phyloP scores from a whole-genome alignment of 2,113 vertebrate genomes.

The Rhagologus leucostigma region DNA sequence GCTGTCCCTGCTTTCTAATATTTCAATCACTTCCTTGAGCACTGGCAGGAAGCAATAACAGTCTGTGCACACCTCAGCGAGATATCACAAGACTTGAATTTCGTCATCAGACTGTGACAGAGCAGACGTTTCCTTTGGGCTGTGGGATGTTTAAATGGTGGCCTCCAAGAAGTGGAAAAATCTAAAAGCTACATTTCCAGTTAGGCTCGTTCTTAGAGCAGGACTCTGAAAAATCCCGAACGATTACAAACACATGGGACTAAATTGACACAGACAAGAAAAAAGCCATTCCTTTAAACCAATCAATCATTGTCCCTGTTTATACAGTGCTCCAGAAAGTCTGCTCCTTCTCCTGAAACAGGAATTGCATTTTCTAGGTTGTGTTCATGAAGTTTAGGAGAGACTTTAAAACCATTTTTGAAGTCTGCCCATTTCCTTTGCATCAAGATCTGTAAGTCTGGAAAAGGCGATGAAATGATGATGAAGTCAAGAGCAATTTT shows the following conservation, averaged over 20 bases:
- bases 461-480: not conserved
- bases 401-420: not conserved
- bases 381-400: not conserved
- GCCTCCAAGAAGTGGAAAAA: not conserved
- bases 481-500: slow-evolving; percentile 6
- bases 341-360: not conserved
- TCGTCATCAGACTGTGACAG: not conserved
- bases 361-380: not conserved
- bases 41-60: not conserved
- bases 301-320: not conserved
- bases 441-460: not conserved
- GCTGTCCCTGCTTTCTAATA: not conserved
- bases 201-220: not conserved
- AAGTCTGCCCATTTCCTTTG: not conserved
- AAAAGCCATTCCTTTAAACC: not conserved
- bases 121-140: not conserved
- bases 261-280: not conserved
- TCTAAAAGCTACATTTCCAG: not conserved
- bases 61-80: not conserved
- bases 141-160: not conserved
- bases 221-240: not conserved
- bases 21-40: not conserved
- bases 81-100: not conserved
- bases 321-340: not conserved
- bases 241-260: not conserved